phyloP scores from a whole-genome alignment of 2,113 vertebrate species.

The Uropsilus gracilis region DNA sequence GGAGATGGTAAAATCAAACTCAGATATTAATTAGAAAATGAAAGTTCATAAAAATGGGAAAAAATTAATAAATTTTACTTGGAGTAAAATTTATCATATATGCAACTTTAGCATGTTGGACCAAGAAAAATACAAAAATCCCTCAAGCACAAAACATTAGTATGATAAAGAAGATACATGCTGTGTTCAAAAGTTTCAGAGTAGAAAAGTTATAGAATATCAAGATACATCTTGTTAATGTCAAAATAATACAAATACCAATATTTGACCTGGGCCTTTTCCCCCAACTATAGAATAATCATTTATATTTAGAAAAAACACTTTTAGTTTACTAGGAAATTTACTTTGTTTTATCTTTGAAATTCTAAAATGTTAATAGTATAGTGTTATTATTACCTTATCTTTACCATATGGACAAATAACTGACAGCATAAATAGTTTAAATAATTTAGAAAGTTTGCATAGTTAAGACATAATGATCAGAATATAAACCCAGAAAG shows the following conservation, averaged over 20 bases:
- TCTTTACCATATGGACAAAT: no score
- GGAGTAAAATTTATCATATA: background rate
- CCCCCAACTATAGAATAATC: background rate
- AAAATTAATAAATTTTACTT: constrained; percentile 8
- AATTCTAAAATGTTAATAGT: background rate
- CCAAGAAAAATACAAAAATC: background rate
- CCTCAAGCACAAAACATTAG: background rate
- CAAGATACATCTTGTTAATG: background rate
- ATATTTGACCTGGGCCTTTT: background rate
- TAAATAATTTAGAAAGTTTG: background rate
- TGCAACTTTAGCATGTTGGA: background rate
- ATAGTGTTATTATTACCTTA: no score
- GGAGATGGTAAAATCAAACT: background rate
- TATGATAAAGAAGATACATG: background rate
- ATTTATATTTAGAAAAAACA: background rate
- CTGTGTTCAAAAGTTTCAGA: background rate
- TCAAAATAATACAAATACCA: background rate
- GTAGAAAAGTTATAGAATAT: background rate
- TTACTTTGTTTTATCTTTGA: background rate
- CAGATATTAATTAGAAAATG: background rate
- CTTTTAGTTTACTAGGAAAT: background rate
- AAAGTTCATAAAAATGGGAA: background rate
- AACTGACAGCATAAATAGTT: background rate
- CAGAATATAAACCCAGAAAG: background rate
- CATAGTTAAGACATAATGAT: background rate